Base-by-base conservation (phyloP, 2,113 vertebrate genomes). In the Pitta sordida region DNA sequence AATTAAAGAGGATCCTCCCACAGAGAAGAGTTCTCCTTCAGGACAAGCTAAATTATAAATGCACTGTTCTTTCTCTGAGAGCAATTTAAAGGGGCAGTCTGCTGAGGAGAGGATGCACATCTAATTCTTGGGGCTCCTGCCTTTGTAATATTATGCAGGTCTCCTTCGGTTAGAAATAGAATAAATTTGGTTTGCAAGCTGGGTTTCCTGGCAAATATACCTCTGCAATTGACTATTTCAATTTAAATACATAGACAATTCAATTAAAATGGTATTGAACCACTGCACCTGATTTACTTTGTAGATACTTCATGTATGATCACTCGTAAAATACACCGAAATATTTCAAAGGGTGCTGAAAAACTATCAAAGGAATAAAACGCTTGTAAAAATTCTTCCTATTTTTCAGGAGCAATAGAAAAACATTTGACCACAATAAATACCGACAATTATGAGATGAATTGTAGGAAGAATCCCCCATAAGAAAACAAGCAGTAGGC, bases 1-100 rank as follows among this genome's bases (percentile, higher is more conserved):
- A 98, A 97, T 98, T 98, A 97, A 98, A 98, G 96, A 93, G 94
- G 97, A 97, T 93, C 96, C 97, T 97, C 97, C 97, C 96, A 95
- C 96, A 34, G 94, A 82, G 85, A 83, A 96, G 94, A 94, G 95
- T 80, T 96, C 97, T 96, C 96, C 96, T 95, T 94, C 96, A 94
- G 92, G 97, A 96, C 92, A 94, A 95, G 95, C 90, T 96, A 91
- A 96, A 96, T 97, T 97, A 97, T 96, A 96, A 97, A 97, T 92
- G 93, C 56, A 60, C 80, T 77, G 85, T 71, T 95, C 93, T 97
- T 97, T 93, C 85, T 76, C 94, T 5, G 63, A 94, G 85, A 46
- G 43, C 44, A 84, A 85, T 96, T 95, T 97, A 97, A 96, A 97
- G 97, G 78, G 55, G 53, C 87, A 73, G 83, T 56, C 74, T 82